A percentile compares a stretch with the other conserved stretches of the same genome.
These are phyloP conservation scores for Hetaerina titia DNA, from an alignment of 2,888 invertebrate species.

Conservation along the genomic window DNA sequence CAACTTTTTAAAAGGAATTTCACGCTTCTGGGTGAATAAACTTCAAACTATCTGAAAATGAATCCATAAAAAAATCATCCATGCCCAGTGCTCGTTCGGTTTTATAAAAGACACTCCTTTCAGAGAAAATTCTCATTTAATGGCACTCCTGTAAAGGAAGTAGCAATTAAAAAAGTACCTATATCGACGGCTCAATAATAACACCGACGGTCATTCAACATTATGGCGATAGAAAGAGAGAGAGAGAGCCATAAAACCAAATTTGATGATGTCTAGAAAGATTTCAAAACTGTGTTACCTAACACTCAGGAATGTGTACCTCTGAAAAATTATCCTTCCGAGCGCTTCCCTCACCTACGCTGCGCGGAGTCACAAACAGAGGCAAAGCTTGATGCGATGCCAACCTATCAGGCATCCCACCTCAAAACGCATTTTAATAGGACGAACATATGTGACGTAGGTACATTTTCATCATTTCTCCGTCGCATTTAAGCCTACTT, in stretches of 20 bases:
- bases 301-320: slow-evolving; percentile 9
- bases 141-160: not conserved
- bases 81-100: no score
- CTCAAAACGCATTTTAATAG: slow-evolving; percentile 8
- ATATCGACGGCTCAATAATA: no score
- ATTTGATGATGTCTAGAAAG: not conserved
- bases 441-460: not conserved
- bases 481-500: not conserved
- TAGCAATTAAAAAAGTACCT: not conserved
- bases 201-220: not conserved
- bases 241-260: not conserved
- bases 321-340: not conserved
- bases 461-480: not conserved
- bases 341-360: not conserved
- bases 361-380: not conserved
- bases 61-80: no score
- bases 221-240: not conserved
- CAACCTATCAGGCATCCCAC: not conserved
- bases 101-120: no score
- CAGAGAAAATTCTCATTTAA: not conserved
- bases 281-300: not conserved
- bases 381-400: not conserved
- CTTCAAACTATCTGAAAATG: no score
- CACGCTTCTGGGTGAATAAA: no score
- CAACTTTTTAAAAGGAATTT: no score